Base-by-base conservation (phyloP, 1,140 invertebrate species). In the Drosophila nasuta region DNA sequence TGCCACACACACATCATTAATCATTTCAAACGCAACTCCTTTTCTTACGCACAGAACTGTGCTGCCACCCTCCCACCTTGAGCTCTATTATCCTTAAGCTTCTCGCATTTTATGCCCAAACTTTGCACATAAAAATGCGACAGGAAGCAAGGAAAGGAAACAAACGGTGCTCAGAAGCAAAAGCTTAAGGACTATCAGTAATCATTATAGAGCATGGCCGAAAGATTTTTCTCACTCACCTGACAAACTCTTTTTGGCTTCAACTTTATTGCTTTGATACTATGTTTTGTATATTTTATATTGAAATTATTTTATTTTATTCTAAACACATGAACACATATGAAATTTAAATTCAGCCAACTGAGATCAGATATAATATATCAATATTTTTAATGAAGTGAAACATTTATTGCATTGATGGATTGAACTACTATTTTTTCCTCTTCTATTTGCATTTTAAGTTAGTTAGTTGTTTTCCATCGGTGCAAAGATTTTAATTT, bases 1-100 rank as follows among this genome's bases (percentile, higher is more conserved):
- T 59, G 75, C 77, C 70, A 72, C 78, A 81, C 80, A 89, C 75
- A 70, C 63, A 69, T 89, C 90, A 86, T 91, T 91, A 86, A 91
- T 91, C 89, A 90, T 90, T 90, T 91, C 81, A 13, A 76, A 90
- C 81, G 75, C 70, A 59, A 75, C 77, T 83, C 65, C 57, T 74
- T 71, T 62, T 43, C 49, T 65, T 48, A 62, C 59, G 81, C 49
- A 56, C 17, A n/a, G 8, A 25, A 25, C 68, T 73, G 6, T 54
- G 79, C 64, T 79, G 54, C 35, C 13, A 10, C 33, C 17, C 46
- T 28, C 13, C 25, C 49, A 54, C 56, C 56, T 74, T 30, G 30
- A 15, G 65, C 71, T 56, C 45, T 49, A 74, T 56, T 62, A 62
- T 62, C 41, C 30, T 28, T 43, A 64, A 65, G 68, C 59, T 67